Percentiles rank a stretch among this genome's conserved stretches.
Conservation (phyloP, 2,113 vertebrate species). For the Vombatus ursinus region DNA sequence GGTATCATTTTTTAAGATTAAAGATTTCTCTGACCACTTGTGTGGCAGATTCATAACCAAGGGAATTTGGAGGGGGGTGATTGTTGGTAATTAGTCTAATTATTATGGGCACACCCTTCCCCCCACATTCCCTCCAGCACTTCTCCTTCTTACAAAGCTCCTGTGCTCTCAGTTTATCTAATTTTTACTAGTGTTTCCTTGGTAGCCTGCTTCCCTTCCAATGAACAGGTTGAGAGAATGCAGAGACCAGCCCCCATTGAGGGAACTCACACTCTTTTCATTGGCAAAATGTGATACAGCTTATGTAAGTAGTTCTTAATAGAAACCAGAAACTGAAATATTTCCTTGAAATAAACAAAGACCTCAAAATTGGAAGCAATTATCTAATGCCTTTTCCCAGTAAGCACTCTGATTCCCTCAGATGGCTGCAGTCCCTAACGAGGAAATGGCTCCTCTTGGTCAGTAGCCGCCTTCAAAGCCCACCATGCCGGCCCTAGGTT, state of each 20-base stretch:
- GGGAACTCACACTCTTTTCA: not conserved
- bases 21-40: not conserved
- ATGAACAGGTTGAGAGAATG: not conserved
- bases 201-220: not conserved
- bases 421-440: not conserved
- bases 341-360: not conserved
- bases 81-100: not conserved
- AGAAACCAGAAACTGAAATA: not conserved
- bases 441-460: not conserved
- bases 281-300: not conserved
- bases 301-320: not conserved
- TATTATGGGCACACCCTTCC: not conserved
- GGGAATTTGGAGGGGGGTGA: not conserved
- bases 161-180: not conserved
- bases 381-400: not conserved
- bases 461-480: not conserved
- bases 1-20: not conserved
- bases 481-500: not conserved
- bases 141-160: not conserved
- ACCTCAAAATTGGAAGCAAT: not conserved
- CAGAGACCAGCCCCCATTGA: not conserved
- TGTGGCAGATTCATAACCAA: not conserved
- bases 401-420: not conserved
- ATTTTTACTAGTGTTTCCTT: not conserved
- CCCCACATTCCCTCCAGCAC: not conserved